Conservation (phyloP, 2,797 vertebrate species). For the Coluber constrictor region DNA sequence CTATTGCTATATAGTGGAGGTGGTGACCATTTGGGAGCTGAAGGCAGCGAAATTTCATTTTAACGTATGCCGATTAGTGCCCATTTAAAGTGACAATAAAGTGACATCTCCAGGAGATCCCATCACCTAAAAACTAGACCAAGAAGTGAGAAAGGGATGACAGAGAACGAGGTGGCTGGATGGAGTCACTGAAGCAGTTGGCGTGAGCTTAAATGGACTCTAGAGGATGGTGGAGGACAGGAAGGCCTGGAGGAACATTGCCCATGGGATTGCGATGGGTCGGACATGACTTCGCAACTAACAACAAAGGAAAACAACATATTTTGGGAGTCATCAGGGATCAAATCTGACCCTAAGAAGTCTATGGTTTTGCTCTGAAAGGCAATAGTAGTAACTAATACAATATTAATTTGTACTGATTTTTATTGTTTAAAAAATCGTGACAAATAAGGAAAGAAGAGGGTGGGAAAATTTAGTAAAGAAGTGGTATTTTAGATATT, state of each 20-base stretch:
- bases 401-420: neutral
- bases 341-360: neutral
- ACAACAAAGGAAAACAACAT: neutral
- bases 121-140: neutral
- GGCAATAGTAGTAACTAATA: neutral
- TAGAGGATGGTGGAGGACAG: too few relatives aligned
- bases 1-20: too few relatives aligned
- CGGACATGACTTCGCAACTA: too few relatives aligned
- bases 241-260: too few relatives aligned
- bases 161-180: too few relatives aligned
- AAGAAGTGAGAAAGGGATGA: neutral
- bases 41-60: too few relatives aligned
- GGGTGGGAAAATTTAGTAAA: neutral
- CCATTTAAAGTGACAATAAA: too few relatives aligned
- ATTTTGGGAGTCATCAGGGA: neutral
- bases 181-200: too few relatives aligned
- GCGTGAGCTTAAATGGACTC: too few relatives aligned
- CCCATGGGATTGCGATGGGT: too few relatives aligned
- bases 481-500: neutral
- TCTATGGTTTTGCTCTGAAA: neutral
- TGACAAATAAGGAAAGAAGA: neutral
- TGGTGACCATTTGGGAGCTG: too few relatives aligned
- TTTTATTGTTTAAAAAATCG: neutral
- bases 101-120: neutral
- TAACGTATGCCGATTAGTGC: too few relatives aligned